Evolutionary conservation across 2,888 invertebrate species (phyloP).

Genomic region (Latrodectus elegans): DNA sequence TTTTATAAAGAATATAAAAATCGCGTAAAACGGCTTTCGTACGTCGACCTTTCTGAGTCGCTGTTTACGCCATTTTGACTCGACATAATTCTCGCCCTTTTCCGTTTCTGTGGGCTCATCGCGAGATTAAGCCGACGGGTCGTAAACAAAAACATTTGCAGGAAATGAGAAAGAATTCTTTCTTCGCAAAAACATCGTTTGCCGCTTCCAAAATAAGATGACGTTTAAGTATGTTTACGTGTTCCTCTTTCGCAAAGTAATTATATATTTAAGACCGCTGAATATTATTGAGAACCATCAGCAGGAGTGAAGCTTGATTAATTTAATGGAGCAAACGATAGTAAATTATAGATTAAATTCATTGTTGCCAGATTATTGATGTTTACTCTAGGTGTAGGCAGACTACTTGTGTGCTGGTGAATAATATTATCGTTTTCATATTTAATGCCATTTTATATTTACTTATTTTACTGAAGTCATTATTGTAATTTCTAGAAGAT

Average conservation of each 20-base stretch:
- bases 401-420: too few species aligned
- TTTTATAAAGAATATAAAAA: not conserved
- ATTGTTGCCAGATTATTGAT: too few species aligned
- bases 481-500: too few species aligned
- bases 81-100: constrained; percentile 3
- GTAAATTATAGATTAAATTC: too few species aligned
- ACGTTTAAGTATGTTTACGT: not conserved
- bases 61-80: not conserved
- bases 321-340: too few species aligned
- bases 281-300: too few species aligned
- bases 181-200: constrained; percentile 1
- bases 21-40: not conserved
- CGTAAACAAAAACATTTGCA: not conserved
- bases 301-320: too few species aligned
- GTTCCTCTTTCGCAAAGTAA: not conserved
- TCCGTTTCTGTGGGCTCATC: not conserved
- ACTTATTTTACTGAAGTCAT: too few species aligned
- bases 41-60: not conserved
- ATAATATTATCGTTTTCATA: too few species aligned
- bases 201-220: constrained; percentile 2
- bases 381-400: too few species aligned
- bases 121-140: not conserved
- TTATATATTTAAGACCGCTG: not conserved
- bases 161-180: constrained; percentile 2
- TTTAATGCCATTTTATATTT: too few species aligned